Evolutionary conservation across 2,113 vertebrate genomes (phyloP), one percentile per base, ranked within the genome.

Genomic region (Neotoma lepida): DNA sequence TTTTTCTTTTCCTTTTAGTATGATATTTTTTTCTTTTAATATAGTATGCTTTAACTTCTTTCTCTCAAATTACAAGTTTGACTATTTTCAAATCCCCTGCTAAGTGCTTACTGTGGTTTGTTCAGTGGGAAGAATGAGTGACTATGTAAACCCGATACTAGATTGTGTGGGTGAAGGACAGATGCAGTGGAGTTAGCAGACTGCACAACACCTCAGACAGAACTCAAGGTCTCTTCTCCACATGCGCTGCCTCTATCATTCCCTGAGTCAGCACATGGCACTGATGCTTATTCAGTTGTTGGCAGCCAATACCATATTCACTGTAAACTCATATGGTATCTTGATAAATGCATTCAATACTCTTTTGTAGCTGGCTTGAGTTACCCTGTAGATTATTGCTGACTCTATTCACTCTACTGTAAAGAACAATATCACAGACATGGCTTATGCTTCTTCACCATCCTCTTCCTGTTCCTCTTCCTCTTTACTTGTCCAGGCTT

Each of bases 1-100:
- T 61, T 92, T 84, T 90, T 61, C 28, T 88, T n/a, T 35, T 73
- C 74, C 66, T 86, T n/a, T 70, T 70, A 70, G n/a, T 70, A n/a
- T 51, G 18, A 77, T 74, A 20, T 8, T n/a, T 70, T 63, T 66
- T 68, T 10, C 66, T n/a, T 70, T 3, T 44, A 56, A 35, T 41
- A 63, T 9, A 15, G 76, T 86, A 14, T 14, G 26, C 73, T 89
- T 88, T 54, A 33, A 82, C n/a, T 86, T 8, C 8, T 77, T 92
- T 89, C 28, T 82, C 71, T 71, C 49, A 73, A 14, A 86, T 35
- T n/a, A 17, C 35, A 49, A 90, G 4, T 54, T 30, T 86, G 18
- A 20, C 41, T 4, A 73, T 70, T 93, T 94, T 87, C 90, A 66
- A 88, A 70, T 89, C 35, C 22, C 30, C 33, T 44, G 24, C 5